Evolutionary conservation across 2,113 vertebrate genomes (phyloP), one percentile per base, ranked within the genome.

Genomic region (Pygoscelis antarcticus): DNA sequence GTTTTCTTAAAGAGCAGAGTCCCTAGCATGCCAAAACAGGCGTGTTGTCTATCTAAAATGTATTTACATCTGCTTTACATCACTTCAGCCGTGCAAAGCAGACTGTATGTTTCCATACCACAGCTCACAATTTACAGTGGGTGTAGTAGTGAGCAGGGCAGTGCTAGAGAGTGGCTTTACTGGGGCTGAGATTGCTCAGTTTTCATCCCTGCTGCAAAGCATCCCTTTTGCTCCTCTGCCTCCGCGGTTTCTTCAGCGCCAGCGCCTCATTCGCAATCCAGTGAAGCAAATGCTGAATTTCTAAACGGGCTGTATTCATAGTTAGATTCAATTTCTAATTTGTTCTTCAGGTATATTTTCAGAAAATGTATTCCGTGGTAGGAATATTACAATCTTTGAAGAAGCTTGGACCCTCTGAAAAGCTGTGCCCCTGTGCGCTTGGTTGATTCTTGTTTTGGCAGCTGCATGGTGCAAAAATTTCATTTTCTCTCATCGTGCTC

Each of bases 371-470:
- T 66, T 74, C 12, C 46, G 25, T 44, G 29, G 7, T 34, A 38
- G 32, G 32, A 61, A 21, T 54, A 17, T 7, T 30, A 4, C 2
- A 8, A 19, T 29, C 81, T 58, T 42, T 52, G 64, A 49, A 23
- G 60, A 5, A 9, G 23, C 76, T 58, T 77, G 58, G 36, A 6
- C 11, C 46, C 27, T 52, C 18, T 80, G n/a, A 23, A 57, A 30
- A 32, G 30, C 64, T 0, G 0, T 65, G 49, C 18, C 38, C 21
- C 49, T 7, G 0, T 10, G 27, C 54, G 40, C 13, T 44, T 55
- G 49, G 34, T 30, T 66, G 69, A 21, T 11, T 44, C 4, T 20
- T 79, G 16, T 20, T 70, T 62, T 55, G 51, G 52, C 29, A 82
- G 60, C 57, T 75, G 14, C 18, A 2, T 36, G 78, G 17, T 27